phyloP scores from a whole-genome alignment of 2,797 vertebrate species.

The Xiphorhynchus erythropygius region DNA sequence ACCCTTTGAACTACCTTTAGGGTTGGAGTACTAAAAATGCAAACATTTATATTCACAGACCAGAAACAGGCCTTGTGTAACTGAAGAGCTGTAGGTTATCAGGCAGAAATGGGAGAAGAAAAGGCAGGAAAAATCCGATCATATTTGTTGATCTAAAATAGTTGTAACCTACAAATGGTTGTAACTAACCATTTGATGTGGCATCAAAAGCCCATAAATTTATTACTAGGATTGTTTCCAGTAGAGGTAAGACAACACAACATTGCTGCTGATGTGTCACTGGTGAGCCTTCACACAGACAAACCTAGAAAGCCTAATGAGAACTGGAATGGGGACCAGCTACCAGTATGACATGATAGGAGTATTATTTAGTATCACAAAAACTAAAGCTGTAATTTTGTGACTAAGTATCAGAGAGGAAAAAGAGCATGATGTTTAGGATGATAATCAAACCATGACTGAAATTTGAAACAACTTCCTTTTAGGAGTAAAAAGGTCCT shows the following conservation, averaged over 20 bases:
- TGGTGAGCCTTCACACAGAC: neutral
- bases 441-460: constrained; percentile 3
- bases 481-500: constrained; percentile 11
- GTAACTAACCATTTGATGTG: neutral
- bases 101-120: neutral
- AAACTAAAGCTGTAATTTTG: neutral
- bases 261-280: neutral
- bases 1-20: neutral
- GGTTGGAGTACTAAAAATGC: neutral
- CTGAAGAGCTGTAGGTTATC: neutral
- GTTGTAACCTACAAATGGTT: neutral
- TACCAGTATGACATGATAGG: neutral
- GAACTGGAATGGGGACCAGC: neutral
- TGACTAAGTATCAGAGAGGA: neutral
- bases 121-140: neutral
- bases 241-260: neutral
- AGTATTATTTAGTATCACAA: neutral
- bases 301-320: neutral
- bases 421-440: neutral
- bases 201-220: neutral
- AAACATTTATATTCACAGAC: neutral
- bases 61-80: neutral
- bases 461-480: constrained; percentile 14
- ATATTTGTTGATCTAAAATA: neutral
- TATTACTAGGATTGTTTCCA: neutral